A percentile compares a stretch with the other conserved stretches of the same genome.
Evolutionary conservation across 2,888 invertebrate genomes (phyloP).

Genomic region (Cheilosia grossa): DNA sequence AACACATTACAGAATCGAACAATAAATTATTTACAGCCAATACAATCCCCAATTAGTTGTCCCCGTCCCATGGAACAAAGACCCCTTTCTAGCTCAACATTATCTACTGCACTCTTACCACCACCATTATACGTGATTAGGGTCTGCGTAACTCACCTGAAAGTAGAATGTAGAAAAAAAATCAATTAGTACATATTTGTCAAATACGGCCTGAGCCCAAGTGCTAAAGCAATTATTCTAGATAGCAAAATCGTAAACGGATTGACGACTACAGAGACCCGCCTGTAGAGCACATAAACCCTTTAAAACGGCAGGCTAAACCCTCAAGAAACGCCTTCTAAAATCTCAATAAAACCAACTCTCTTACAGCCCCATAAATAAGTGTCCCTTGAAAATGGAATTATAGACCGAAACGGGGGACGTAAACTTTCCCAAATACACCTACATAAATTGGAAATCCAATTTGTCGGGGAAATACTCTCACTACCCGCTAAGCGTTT

Average conservation of each 20-base stretch:
- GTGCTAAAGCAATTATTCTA: constrained; percentile 53
- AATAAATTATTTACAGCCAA: not conserved
- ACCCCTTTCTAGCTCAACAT: not conserved
- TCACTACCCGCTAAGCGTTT: constrained; percentile 6
- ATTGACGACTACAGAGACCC: constrained; percentile 41
- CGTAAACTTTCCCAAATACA: not conserved
- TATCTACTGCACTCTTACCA: constrained; percentile 11
- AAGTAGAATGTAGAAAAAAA: constrained; percentile 11
- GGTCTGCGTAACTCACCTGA: constrained; percentile 29
- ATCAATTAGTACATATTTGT: constrained; percentile 39
- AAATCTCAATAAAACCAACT: constrained; percentile 53
- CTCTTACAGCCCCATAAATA: constrained; percentile 33
- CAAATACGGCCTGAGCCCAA: constrained; percentile 1
- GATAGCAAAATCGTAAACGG: constrained; percentile 59
- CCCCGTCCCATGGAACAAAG: not conserved
- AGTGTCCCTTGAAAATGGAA: constrained; percentile 37
- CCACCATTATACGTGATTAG: not conserved
- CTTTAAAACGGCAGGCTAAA: constrained; percentile 31
- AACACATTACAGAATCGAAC: not conserved
- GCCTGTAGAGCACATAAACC: constrained; percentile 35
- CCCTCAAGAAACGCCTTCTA: constrained; percentile 23
- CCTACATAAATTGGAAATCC: constrained; percentile 40
- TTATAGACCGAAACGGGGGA: constrained; percentile 36
- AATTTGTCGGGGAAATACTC: constrained; percentile 29
- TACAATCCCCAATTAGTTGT: constrained; percentile 3